phyloP scores from a whole-genome alignment of 2,888 invertebrate species.

The Mesochorus sp. region DNA sequence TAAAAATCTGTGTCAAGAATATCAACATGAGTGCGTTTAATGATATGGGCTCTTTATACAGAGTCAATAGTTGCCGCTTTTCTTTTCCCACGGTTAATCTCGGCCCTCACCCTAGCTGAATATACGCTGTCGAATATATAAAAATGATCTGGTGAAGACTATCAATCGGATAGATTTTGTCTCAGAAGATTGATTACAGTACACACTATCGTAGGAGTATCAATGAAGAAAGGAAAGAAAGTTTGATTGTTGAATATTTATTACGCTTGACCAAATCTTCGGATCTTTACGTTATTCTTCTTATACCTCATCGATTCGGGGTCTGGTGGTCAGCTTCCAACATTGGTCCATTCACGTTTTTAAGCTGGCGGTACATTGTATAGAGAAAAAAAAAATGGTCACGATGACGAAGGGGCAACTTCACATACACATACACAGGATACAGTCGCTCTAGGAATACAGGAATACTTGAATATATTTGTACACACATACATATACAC shows the following conservation, averaged over 20 bases:
- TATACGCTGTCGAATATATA: too few species aligned
- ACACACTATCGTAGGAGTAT: background rate
- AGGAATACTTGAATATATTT: background rate
- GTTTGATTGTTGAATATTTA: slow-evolving; percentile 5
- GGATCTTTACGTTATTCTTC: slow-evolving; percentile 11
- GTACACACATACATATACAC: background rate
- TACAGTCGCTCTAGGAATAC: background rate
- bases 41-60: too few species aligned
- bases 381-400: slow-evolving; percentile 49
- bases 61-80: too few species aligned
- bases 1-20: too few species aligned
- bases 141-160: background rate
- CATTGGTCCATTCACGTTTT: slow-evolving; percentile 71
- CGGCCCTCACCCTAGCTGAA: too few species aligned
- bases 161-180: too few species aligned
- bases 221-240: background rate
- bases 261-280: slow-evolving; percentile 1
- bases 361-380: slow-evolving; percentile 65
- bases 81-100: too few species aligned
- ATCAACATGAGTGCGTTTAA: too few species aligned
- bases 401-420: slow-evolving; percentile 68
- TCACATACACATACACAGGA: slow-evolving; percentile 1
- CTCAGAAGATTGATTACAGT: too few species aligned
- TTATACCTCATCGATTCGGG: slow-evolving; percentile 2
- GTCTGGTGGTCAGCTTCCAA: slow-evolving; percentile 2